phyloP scores from a whole-genome alignment of 2,888 invertebrate species.

The Pyrochroa serraticornis region DNA sequence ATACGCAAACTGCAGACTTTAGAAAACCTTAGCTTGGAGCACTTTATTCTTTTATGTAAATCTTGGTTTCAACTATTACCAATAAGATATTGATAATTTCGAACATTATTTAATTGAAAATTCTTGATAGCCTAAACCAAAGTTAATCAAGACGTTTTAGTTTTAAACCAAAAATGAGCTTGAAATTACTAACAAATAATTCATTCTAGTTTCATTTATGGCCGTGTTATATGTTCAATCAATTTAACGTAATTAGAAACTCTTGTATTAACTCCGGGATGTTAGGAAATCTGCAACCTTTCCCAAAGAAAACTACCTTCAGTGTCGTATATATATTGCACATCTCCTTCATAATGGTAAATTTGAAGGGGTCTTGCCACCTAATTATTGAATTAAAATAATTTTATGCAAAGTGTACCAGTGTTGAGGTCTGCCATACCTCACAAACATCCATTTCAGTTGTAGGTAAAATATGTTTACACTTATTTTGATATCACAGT shows the following conservation, averaged over 20 bases:
- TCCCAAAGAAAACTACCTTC: constrained; percentile 60
- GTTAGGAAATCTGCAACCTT: constrained; percentile 51
- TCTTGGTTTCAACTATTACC: no score
- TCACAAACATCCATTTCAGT: constrained; percentile 60
- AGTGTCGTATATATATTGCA: constrained; percentile 59
- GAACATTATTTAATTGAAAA: no score
- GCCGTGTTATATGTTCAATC: constrained; percentile 62
- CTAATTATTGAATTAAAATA: constrained; percentile 54
- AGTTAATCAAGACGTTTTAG: no score
- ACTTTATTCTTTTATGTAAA: no score
- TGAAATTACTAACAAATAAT: no score
- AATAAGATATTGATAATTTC: no score
- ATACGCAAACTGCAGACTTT: no score
- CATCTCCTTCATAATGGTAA: constrained; percentile 22
- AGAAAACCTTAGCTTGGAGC: no score
- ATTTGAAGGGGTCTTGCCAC: constrained; percentile 68
- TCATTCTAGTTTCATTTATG: no score
- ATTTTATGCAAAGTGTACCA: no score
- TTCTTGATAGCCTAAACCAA: no score
- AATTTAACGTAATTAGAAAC: constrained; percentile 59
- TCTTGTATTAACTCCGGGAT: constrained; percentile 60
- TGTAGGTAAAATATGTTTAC: constrained; percentile 58
- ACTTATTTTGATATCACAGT: constrained; percentile 45
- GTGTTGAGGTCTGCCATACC: constrained; percentile 44
- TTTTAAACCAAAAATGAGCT: no score